Conservation (phyloP, 2,888 invertebrate species). For the Meiosimyza platycephala region DNA sequence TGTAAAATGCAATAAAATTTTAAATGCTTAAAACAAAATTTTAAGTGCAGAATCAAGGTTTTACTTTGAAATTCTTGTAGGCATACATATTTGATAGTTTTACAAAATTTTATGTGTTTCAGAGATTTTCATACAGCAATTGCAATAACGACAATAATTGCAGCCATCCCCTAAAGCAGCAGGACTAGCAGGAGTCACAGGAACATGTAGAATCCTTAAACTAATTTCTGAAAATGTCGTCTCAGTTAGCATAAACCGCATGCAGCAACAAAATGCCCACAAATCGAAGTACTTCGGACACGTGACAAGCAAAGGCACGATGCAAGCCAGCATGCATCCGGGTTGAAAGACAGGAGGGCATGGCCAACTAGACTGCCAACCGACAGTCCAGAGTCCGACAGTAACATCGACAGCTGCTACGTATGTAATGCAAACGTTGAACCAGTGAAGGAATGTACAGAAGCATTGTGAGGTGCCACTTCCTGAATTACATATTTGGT, state of each 20-base stretch:
- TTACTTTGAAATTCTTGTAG: slow-evolving; percentile 7
- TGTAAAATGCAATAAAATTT: slow-evolving; percentile 5
- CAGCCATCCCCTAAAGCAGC: neutral
- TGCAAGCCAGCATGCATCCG: slow-evolving; percentile 7
- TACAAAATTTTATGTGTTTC: slow-evolving; percentile 19
- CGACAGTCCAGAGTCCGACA: neutral
- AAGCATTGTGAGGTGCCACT: neutral
- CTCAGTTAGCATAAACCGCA: slow-evolving; percentile 26
- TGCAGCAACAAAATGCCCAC: slow-evolving; percentile 30
- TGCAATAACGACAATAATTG: neutral
- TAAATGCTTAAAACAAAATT: neutral
- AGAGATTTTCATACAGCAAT: slow-evolving; percentile 1
- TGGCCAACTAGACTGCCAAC: slow-evolving; percentile 4
- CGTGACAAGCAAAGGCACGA: slow-evolving; percentile 21
- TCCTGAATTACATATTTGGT: slow-evolving; percentile 31
- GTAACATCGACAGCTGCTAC: slow-evolving; percentile 18
- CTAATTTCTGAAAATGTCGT: slow-evolving; percentile 29
- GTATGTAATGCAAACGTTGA: neutral
- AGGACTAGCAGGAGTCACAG: neutral
- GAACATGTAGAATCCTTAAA: neutral
- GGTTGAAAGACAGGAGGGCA: neutral
- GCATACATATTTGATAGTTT: slow-evolving; percentile 25
- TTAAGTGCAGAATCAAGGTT: neutral
- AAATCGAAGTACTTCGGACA: slow-evolving; percentile 30
- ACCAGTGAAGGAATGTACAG: neutral